Base-by-base conservation (phyloP, 2,888 invertebrate species). In the Helleia helle region DNA sequence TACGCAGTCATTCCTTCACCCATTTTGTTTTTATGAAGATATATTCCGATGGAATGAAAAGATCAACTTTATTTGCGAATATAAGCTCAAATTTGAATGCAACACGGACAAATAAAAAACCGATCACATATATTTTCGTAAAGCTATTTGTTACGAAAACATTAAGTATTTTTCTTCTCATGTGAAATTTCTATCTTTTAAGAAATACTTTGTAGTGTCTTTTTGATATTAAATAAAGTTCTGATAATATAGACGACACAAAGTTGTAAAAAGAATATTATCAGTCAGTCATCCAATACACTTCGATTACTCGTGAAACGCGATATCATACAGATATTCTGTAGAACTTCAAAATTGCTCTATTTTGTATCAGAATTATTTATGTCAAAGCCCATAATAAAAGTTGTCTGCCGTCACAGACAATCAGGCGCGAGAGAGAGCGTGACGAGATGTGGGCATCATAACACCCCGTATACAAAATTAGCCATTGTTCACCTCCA, bases 11-110 rank as follows among this genome's bases (percentile, higher is more conserved):
- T 68, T 67, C 56, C 58, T 57, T 51, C 50, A 55, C 58, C 54
- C 62, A 58, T 65, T 74, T 71, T 67, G 69, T 71, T 77, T 73
- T 74, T 72, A 77, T 74, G 71, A 74, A 77, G 77, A 77, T 70
- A 66, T 74, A 31, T 40, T 26, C 40, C 25, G 25, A 31, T 25
- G 25, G 30, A 40, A 31, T 25, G 40, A 40, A 40, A 34, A 34
- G 34, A 34, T 34, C 34, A 34, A 34, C 34, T 34, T 34, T 34
- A 34, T 34, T 34, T 34, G 18, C 34, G 34, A 22, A 34, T 34
- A 34, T 22, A 34, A 34, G 22, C 22, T 22, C 34, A 22, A 18
- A 34, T 34, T 34, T 34, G 22, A 34, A 34, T 34, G 34, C 34
- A 34, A 34, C 34, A 34, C 22, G 34, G 15, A 12, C 34, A 34